These are phyloP conservation scores for Parnassius glacialis DNA, from an alignment of 2,888 invertebrate genomes.

Conservation along the genomic window DNA sequence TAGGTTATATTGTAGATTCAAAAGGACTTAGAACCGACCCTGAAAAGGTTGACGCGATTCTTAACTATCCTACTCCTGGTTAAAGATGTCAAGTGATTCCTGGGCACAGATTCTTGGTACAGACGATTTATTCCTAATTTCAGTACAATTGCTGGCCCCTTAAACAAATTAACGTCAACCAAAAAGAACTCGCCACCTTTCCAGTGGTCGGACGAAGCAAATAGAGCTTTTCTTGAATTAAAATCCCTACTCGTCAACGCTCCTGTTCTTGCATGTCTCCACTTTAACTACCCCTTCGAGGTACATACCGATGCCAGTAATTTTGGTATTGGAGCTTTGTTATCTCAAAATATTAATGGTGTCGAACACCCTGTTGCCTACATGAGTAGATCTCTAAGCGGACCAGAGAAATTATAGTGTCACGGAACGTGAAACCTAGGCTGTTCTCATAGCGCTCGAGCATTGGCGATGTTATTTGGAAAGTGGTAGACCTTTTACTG, in stretches of 20 bases:
- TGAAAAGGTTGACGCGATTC: constrained; percentile 32
- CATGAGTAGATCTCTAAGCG: too few relatives aligned
- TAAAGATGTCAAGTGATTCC: constrained; percentile 24
- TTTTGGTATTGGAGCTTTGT: too few relatives aligned
- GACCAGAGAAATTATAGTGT: too few relatives aligned
- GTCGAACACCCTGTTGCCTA: too few relatives aligned
- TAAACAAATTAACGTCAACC: constrained; percentile 1
- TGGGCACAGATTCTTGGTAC: constrained; percentile 37
- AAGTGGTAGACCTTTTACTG: too few relatives aligned
- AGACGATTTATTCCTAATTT: constrained; percentile 30
- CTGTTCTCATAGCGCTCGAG: too few relatives aligned
- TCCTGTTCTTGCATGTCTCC: constrained; percentile 16
- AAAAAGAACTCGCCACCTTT: too few relatives aligned
- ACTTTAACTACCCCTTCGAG: too few relatives aligned
- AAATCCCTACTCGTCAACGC: constrained; percentile 29
- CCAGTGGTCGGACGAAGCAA: constrained; percentile 18
- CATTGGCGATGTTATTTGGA: too few relatives aligned
- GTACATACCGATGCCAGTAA: too few relatives aligned
- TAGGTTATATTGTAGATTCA: constrained; percentile 21
- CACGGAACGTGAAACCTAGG: too few relatives aligned
- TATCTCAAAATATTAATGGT: too few relatives aligned
- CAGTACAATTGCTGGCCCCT: constrained; percentile 22
- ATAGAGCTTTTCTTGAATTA: constrained; percentile 28
- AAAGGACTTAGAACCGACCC: constrained; percentile 34
- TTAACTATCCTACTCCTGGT: constrained; percentile 33